phyloP scores from a whole-genome alignment of 2,888 invertebrate genomes.

The Mythimna loreyi region DNA sequence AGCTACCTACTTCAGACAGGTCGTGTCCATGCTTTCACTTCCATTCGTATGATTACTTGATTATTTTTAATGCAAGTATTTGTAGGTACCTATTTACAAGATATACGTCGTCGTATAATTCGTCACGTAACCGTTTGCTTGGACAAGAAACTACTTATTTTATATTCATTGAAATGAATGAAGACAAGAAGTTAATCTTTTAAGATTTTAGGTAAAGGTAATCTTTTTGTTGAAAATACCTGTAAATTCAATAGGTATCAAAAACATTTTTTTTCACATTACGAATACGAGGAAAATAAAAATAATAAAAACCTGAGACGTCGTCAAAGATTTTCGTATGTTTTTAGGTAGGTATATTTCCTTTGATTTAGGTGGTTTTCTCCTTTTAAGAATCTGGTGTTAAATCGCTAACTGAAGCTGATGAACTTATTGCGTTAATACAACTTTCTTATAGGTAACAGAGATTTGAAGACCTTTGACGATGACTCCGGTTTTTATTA shows the following conservation, averaged over 20 bases:
- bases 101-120: constrained; percentile 33
- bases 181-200: background rate
- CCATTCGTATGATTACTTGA: constrained; percentile 56
- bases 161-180: background rate
- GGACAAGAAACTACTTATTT: constrained; percentile 40
- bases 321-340: too few species aligned
- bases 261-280: too few species aligned
- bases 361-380: too few species aligned
- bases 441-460: too few species aligned
- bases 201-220: background rate
- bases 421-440: too few species aligned
- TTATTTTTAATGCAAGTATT: constrained; percentile 57
- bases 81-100: constrained; percentile 19
- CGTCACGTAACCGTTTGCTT: constrained; percentile 49
- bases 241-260: background rate
- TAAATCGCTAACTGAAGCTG: too few species aligned
- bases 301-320: too few species aligned
- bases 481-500: too few species aligned
- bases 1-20: constrained; percentile 34
- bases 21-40: constrained; percentile 59
- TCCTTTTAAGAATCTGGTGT: too few species aligned
- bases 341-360: too few species aligned
- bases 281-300: too few species aligned
- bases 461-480: too few species aligned
- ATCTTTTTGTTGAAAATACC: background rate